Percentiles rank a stretch among this genome's conserved stretches.
Conservation (phyloP, 2,797 vertebrate species). For the Trematomus bernacchii region DNA sequence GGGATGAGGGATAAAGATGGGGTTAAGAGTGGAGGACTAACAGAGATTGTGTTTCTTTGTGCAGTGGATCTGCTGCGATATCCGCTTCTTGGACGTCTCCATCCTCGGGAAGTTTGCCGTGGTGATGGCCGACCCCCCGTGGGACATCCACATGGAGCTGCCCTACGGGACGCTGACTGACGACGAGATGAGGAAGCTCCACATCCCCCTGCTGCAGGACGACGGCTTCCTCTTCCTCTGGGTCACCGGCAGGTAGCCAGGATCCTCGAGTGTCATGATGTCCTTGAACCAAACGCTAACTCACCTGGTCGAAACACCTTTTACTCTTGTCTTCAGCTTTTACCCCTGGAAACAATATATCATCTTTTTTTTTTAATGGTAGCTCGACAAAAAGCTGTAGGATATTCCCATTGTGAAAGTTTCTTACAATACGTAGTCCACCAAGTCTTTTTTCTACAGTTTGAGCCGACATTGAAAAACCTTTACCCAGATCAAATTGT, state of each 20-base stretch:
- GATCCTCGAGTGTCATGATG: neutral
- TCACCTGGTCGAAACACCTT: neutral
- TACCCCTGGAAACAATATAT: neutral
- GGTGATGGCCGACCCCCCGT: slow-evolving; percentile 97
- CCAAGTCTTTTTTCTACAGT: neutral
- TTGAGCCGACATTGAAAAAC: neutral
- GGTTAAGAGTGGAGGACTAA: fast-evolving
- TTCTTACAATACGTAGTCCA: neutral
- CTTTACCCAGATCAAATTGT: neutral
- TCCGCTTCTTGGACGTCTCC: slow-evolving; percentile 94
- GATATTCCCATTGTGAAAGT: too few relatives aligned
- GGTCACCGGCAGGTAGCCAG: slow-evolving; percentile 92
- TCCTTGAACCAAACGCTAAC: neutral
- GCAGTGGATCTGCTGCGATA: slow-evolving; percentile 94
- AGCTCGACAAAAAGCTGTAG: neutral
- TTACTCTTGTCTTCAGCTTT: neutral
- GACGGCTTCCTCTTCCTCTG: slow-evolving; percentile 97
- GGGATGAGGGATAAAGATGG: neutral
- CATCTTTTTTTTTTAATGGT: neutral
- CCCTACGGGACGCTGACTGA: slow-evolving; percentile 96
- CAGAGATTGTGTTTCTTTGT: neutral
- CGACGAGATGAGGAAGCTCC: slow-evolving; percentile 96
- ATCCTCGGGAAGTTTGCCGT: slow-evolving; percentile 96
- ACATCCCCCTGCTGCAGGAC: slow-evolving; percentile 94
- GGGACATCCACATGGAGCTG: slow-evolving; percentile 99